Conservation (phyloP, 2,113 vertebrate species). For the Notarius lentiginosus region DNA sequence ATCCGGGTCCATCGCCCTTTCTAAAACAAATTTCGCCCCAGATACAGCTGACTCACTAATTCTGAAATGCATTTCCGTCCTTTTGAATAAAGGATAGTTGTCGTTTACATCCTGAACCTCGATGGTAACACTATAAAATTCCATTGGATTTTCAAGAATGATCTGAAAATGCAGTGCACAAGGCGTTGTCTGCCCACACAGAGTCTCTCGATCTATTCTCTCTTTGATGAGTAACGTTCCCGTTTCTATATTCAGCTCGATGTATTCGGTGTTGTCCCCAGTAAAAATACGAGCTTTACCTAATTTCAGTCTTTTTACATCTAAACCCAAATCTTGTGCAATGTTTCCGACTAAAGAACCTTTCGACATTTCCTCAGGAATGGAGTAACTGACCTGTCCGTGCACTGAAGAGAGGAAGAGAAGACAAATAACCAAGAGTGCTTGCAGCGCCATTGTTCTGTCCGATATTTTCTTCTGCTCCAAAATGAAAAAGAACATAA, state of each 20-base stretch:
- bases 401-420: conserved; percentile 12
- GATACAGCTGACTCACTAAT: conserved; percentile 68
- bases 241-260: conserved; percentile 61
- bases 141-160: conserved; percentile 75
- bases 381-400: conserved; percentile 47
- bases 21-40: conserved; percentile 68
- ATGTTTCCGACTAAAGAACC: conserved; percentile 47
- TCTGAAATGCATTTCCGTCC: conserved; percentile 63
- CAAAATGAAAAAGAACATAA: not conserved
- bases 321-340: conserved; percentile 65
- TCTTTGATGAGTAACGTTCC: conserved; percentile 68
- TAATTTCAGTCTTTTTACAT: conserved; percentile 56
- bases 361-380: conserved; percentile 46
- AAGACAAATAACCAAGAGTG: conserved; percentile 29
- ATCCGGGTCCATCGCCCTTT: conserved; percentile 74
- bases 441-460: not conserved
- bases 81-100: conserved; percentile 69
- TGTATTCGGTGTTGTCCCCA: conserved; percentile 62
- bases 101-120: conserved; percentile 77
- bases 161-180: conserved; percentile 73
- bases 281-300: conserved; percentile 67
- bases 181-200: conserved; percentile 65
- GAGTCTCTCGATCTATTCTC: conserved; percentile 76
- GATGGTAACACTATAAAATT: conserved; percentile 68
- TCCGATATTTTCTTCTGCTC: not conserved